Conservation (phyloP, 2,113 vertebrate species). For the Phylloscopus whistleri region DNA sequence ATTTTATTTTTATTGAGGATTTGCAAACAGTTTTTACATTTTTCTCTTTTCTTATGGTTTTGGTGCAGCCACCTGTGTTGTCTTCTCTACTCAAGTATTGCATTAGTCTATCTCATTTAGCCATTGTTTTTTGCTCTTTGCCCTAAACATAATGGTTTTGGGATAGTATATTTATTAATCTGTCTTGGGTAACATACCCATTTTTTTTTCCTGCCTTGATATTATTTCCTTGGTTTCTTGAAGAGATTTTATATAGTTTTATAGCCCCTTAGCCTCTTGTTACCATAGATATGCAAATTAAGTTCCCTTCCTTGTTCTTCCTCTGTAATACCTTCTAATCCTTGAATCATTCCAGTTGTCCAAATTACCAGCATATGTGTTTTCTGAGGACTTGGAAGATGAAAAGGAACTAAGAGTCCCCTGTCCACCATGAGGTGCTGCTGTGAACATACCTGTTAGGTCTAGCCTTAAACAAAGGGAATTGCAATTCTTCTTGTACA, state of each 20-base stretch:
- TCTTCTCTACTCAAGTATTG: not conserved
- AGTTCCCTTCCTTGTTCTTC: not conserved
- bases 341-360: not conserved
- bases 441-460: not conserved
- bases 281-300: conserved; percentile 16
- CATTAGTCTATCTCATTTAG: not conserved
- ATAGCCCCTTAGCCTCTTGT: conserved; percentile 41
- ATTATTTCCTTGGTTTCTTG: not conserved
- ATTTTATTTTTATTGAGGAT: not conserved
- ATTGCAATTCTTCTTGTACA: not conserved
- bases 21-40: not conserved
- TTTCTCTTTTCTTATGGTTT: not conserved
- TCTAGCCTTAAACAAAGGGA: not conserved
- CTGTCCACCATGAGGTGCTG: not conserved
- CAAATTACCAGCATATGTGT: not conserved
- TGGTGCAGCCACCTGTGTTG: not conserved
- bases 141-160: not conserved
- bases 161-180: not conserved
- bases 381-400: not conserved
- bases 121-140: not conserved
- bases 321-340: not conserved
- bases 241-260: conserved; percentile 8
- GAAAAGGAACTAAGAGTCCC: not conserved
- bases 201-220: not conserved
- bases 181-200: not conserved